Evolutionary conservation across 2,797 vertebrate species (phyloP).

Genomic region (Myripristis murdjan): DNA sequence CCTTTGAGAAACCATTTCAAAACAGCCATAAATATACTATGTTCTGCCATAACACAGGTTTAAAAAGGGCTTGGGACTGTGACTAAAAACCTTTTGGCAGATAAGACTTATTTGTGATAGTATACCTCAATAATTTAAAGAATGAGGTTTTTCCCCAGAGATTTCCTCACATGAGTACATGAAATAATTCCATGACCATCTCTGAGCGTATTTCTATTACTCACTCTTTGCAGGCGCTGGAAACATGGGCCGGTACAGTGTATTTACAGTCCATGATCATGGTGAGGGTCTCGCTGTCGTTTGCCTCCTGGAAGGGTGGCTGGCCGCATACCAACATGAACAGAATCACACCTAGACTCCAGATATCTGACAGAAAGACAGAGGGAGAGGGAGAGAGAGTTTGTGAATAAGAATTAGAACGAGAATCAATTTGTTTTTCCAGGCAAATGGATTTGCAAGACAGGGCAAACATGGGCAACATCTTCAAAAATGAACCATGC

Average conservation of each 20-base stretch:
- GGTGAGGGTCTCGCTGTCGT: slow-evolving; percentile 93
- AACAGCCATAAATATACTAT: too few relatives aligned
- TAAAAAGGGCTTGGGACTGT: too few relatives aligned
- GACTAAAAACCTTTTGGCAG: too few relatives aligned
- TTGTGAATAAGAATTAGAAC: not conserved
- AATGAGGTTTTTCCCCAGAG: not conserved
- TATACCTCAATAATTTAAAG: not conserved
- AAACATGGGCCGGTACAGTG: slow-evolving; percentile 86
- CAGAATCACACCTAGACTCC: slow-evolving; percentile 92
- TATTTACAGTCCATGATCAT: slow-evolving; percentile 97
- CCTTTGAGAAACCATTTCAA: too few relatives aligned
- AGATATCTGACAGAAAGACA: slow-evolving; percentile 85
- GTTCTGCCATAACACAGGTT: too few relatives aligned
- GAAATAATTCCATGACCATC: too few relatives aligned
- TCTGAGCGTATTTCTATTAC: slow-evolving; percentile 45
- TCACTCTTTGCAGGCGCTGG: slow-evolving; percentile 89
- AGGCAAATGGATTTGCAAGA: not conserved
- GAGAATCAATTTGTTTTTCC: not conserved
- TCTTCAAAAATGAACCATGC: too few relatives aligned
- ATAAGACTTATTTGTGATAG: not conserved
- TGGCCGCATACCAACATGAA: slow-evolving; percentile 93
- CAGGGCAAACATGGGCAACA: not conserved
- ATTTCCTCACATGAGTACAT: too few relatives aligned
- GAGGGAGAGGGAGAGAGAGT: slow-evolving; percentile 3
- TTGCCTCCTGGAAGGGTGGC: slow-evolving; percentile 93